These are phyloP conservation scores for Heterochromis multidens DNA, from an alignment of 2,113 vertebrate genomes.

Conservation along the genomic window DNA sequence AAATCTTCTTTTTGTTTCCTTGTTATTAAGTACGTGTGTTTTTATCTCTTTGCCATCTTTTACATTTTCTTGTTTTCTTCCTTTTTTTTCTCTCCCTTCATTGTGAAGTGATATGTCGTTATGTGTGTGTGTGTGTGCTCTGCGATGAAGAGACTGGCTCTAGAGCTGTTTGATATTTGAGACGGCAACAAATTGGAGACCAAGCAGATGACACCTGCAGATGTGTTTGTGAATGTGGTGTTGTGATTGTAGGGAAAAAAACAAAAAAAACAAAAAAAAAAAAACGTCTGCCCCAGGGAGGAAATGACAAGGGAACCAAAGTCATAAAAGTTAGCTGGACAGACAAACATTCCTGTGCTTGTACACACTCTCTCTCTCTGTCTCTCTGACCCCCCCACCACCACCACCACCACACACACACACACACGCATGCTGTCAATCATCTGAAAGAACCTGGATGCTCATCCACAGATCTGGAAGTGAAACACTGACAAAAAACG, in stretches of 20 bases:
- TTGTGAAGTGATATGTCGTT: too few species aligned
- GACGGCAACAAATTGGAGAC: conserved; percentile 45
- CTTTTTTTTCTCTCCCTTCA: too few species aligned
- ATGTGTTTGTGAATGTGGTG: neutral
- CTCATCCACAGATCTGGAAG: conserved; percentile 36
- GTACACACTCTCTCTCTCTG: neutral
- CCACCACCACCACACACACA: neutral
- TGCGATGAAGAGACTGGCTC: neutral
- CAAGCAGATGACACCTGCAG: conserved; percentile 8
- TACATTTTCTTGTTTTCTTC: too few species aligned
- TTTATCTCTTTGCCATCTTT: too few species aligned
- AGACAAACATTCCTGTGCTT: conserved; percentile 41
- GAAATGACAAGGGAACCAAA: conserved; percentile 63
- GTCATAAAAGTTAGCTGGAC: conserved; percentile 60
- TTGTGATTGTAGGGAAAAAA: neutral
- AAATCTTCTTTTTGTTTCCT: neutral
- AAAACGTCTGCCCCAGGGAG: conserved; percentile 32
- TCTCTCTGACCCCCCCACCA: neutral
- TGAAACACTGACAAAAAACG: neutral
- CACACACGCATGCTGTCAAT: neutral
- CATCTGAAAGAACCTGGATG: conserved; percentile 39
- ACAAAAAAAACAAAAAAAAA: neutral
- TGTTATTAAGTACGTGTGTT: neutral
- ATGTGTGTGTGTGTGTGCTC: neutral
- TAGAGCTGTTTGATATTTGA: conserved; percentile 50